Evolutionary conservation across 1,140 invertebrate genomes (phyloP).

Genomic region (Hycleus phaleratus): DNA sequence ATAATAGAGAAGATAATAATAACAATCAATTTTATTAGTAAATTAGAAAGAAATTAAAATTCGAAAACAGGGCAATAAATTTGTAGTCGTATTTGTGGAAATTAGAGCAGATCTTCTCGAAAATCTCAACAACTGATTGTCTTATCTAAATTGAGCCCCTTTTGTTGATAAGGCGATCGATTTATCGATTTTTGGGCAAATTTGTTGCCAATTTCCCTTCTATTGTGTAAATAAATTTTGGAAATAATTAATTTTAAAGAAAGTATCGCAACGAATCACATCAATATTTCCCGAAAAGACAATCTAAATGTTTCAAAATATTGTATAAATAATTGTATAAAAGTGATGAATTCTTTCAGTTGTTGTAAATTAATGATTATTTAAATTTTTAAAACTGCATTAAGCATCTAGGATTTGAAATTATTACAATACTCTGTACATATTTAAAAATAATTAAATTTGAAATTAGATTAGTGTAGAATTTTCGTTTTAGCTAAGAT

Average conservation of each 20-base stretch:
- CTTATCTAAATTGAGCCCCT: not conserved
- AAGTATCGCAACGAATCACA: conserved; percentile 26
- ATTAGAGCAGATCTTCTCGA: not conserved
- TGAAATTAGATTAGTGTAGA: too few relatives aligned
- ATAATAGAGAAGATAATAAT: too few relatives aligned
- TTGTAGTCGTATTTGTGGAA: not conserved
- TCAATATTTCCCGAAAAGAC: conserved; percentile 26
- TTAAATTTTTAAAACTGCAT: conserved; percentile 24
- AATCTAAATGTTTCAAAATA: conserved; percentile 24
- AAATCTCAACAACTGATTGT: not conserved
- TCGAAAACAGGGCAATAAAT: conserved; percentile 19
- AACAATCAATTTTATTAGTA: too few relatives aligned
- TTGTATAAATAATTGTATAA: not conserved
- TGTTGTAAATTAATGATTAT: conserved; percentile 7
- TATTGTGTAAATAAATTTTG: too few relatives aligned
- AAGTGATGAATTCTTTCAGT: not conserved
- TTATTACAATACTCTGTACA: not conserved
- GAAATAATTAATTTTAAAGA: not conserved
- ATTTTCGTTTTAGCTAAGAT: too few relatives aligned
- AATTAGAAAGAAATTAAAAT: not conserved
- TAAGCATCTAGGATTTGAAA: conserved; percentile 35
- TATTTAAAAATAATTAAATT: not conserved
- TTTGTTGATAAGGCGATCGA: not conserved
- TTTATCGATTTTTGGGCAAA: not conserved
- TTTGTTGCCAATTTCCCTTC: not conserved